These are phyloP conservation scores for Sicus ferrugineus DNA, from an alignment of 2,888 invertebrate genomes.

Conservation along the genomic window DNA sequence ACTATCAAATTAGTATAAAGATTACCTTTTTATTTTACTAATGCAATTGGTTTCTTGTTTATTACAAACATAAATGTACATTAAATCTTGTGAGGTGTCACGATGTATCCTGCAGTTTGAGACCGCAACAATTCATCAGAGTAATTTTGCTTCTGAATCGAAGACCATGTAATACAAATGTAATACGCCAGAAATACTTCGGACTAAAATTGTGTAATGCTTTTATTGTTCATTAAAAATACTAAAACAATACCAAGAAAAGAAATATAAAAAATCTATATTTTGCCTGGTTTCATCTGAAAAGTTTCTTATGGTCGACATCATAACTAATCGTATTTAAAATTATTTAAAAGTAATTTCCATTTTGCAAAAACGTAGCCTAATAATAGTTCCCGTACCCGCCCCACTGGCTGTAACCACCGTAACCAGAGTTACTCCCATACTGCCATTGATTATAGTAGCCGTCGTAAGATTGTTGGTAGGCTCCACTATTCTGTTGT, in stretches of 20 bases:
- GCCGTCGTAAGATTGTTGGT: constrained; percentile 65
- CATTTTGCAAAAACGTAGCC: constrained; percentile 19
- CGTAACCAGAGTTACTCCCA: constrained; percentile 61
- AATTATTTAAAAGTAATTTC: constrained; percentile 18
- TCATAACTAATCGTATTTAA: constrained; percentile 28
- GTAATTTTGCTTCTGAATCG: too few relatives aligned
- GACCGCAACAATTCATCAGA: too few relatives aligned
- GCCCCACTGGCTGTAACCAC: constrained; percentile 70
- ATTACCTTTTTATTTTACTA: too few relatives aligned
- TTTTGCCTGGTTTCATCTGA: constrained; percentile 35
- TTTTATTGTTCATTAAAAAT: constrained; percentile 26
- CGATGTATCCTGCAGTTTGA: too few relatives aligned
- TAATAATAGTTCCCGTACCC: constrained; percentile 66
- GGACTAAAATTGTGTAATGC: not conserved
- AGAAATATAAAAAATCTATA: constrained; percentile 36
- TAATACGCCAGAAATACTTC: not conserved
- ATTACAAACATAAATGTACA: too few relatives aligned
- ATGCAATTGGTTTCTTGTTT: too few relatives aligned
- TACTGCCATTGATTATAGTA: constrained; percentile 72
- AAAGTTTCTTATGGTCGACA: constrained; percentile 33
- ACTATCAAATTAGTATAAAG: too few relatives aligned
- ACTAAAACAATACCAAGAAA: constrained; percentile 15
- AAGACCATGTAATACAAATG: too few relatives aligned
- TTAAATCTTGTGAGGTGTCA: too few relatives aligned
- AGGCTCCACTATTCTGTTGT: constrained; percentile 52